These are phyloP conservation scores for Champsocephalus gunnari DNA, from an alignment of 2,797 vertebrate species.

Conservation along the genomic window DNA sequence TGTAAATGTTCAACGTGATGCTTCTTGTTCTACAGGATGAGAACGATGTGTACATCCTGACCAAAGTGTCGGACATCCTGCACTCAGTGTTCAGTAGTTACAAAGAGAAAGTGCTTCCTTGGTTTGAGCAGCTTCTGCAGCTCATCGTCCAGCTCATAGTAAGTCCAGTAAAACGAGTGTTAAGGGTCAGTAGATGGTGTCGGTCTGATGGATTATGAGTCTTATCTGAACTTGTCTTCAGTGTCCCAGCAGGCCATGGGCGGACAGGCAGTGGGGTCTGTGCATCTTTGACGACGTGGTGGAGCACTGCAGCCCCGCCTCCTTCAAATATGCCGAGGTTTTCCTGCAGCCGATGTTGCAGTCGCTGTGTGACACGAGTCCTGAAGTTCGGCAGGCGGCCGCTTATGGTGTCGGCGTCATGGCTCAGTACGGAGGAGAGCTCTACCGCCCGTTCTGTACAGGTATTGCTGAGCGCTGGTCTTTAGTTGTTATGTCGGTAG, in stretches of 20 bases:
- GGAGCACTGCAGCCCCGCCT: slow-evolving; percentile 97
- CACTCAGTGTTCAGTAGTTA: slow-evolving; percentile 98
- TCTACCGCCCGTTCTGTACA: slow-evolving; percentile 95
- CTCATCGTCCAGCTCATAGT: slow-evolving; percentile 97
- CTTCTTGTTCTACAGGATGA: slow-evolving; percentile 88
- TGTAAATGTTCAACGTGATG: background rate
- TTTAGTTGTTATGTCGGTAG: accelerated
- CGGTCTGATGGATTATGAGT: no score
- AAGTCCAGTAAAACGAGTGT: slow-evolving; percentile 64
- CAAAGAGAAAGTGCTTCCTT: slow-evolving; percentile 95
- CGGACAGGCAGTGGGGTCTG: slow-evolving; percentile 97
- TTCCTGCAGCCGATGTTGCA: slow-evolving; percentile 95
- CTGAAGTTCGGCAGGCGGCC: slow-evolving; percentile 96
- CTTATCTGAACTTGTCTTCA: slow-evolving; percentile 54
- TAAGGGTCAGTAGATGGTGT: no score
- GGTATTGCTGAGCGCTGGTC: slow-evolving; percentile 74
- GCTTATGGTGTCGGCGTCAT: slow-evolving; percentile 97
- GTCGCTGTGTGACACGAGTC: slow-evolving; percentile 93
- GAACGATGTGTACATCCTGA: slow-evolving; percentile 98
- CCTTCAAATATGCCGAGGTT: slow-evolving; percentile 95
- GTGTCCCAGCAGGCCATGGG: slow-evolving; percentile 97
- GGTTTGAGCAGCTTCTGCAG: slow-evolving; percentile 98
- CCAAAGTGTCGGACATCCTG: slow-evolving; percentile 98
- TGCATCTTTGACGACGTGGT: slow-evolving; percentile 98
- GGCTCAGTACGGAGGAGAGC: slow-evolving; percentile 96